Evolutionary conservation across 1,140 invertebrate genomes (phyloP).

Genomic region (Lysiphlebus fabarum): DNA sequence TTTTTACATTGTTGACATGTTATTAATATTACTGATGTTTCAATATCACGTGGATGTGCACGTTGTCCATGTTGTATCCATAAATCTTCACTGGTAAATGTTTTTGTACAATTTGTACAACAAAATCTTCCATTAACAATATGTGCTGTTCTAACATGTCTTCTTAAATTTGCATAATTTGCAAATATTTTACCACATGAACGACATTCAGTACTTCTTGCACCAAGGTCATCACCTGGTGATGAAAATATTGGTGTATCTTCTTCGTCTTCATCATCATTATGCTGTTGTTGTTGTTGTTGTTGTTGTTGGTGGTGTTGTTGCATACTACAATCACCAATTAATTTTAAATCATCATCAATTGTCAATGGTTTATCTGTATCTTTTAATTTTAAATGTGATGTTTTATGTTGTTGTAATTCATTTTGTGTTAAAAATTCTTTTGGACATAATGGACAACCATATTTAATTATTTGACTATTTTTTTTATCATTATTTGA

Average conservation of each 20-base stretch:
- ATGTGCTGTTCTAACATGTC: slow-evolving; percentile 60
- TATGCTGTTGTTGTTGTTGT: too few species aligned
- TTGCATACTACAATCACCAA: neutral
- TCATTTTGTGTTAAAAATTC: slow-evolving; percentile 60
- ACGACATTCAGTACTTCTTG: slow-evolving; percentile 53
- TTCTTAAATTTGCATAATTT: slow-evolving; percentile 43
- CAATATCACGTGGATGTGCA: slow-evolving; percentile 23
- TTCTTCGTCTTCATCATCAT: too few species aligned
- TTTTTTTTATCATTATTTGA: slow-evolving; percentile 21
- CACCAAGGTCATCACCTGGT: slow-evolving; percentile 32
- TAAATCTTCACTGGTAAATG: slow-evolving; percentile 39
- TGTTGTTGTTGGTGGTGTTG: neutral
- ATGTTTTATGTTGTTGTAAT: slow-evolving; percentile 63
- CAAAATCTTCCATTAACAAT: slow-evolving; percentile 47
- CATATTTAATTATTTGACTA: slow-evolving; percentile 44
- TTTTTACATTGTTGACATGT: slow-evolving; percentile 42
- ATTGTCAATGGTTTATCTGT: slow-evolving; percentile 19
- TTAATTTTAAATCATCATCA: slow-evolving; percentile 32
- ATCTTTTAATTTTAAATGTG: slow-evolving; percentile 65
- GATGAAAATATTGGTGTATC: slow-evolving; percentile 10
- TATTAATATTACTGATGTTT: neutral
- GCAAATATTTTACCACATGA: slow-evolving; percentile 61
- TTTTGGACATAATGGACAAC: slow-evolving; percentile 63
- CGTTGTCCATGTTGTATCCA: slow-evolving; percentile 28
- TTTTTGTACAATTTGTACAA: slow-evolving; percentile 50